Conservation (phyloP, 2,888 invertebrate species). For the Troides oblongomaculatus region DNA sequence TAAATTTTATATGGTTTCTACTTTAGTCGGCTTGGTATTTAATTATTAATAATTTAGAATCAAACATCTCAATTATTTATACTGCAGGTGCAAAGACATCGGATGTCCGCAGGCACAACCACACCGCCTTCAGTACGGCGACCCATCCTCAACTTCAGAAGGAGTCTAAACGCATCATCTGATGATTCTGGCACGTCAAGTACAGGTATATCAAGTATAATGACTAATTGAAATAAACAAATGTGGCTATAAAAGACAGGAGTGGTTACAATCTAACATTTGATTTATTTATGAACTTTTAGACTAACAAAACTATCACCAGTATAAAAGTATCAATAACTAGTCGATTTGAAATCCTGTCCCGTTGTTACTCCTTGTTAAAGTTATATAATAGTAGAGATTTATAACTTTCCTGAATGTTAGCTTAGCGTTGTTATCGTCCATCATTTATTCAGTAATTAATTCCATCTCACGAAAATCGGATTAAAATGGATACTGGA, state of each 20-base stretch:
- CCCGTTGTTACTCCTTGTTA: not conserved
- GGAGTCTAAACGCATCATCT: conserved; percentile 87
- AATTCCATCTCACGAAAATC: conserved; percentile 20
- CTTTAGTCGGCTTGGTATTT: too few relatives aligned
- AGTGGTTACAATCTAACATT: not conserved
- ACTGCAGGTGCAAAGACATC: conserved; percentile 87
- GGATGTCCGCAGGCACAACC: conserved; percentile 90
- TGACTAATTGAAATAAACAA: not conserved
- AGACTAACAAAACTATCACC: not conserved
- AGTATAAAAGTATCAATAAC: not conserved
- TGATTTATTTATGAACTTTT: not conserved
- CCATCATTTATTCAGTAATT: conserved; percentile 10
- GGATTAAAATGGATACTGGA: conserved; percentile 7
- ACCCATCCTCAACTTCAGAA: conserved; percentile 85
- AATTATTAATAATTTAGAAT: too few relatives aligned
- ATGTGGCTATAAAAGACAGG: not conserved
- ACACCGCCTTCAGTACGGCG: conserved; percentile 88
- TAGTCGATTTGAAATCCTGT: not conserved
- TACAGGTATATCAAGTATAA: conserved; percentile 47
- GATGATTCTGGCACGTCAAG: conserved; percentile 81
- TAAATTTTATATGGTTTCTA: too few relatives aligned
- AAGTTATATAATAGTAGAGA: not conserved
- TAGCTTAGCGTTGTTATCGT: conserved; percentile 1
- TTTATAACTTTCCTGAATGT: conserved; percentile 17
- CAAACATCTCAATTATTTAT: not conserved